Conservation (phyloP, 1,140 invertebrate species). For the Epicauta chinensis region DNA sequence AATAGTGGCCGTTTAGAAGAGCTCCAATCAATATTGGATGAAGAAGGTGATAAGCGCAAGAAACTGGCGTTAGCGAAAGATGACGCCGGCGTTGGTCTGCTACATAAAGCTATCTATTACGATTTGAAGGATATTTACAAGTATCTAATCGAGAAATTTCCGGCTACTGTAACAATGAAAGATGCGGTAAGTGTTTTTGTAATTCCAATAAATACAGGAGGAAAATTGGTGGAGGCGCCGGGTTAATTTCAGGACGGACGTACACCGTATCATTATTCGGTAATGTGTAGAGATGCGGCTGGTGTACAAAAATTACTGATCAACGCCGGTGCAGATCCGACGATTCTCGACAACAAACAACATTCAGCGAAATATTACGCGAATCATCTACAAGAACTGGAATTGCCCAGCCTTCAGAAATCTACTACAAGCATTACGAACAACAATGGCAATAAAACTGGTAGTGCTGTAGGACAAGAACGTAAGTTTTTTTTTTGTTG, state of each 20-base stretch:
- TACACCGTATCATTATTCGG: conserved; percentile 76
- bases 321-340: conserved; percentile 59
- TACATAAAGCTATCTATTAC: conserved; percentile 76
- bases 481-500: too few relatives aligned
- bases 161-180: conserved; percentile 62
- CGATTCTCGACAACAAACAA: conserved; percentile 58
- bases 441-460: conserved; percentile 42
- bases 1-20: conserved; percentile 59
- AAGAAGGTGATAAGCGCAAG: conserved; percentile 52
- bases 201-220: neutral
- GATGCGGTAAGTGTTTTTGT: conserved; percentile 76
- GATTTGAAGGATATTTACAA: conserved; percentile 65
- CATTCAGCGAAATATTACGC: conserved; percentile 66
- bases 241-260: conserved; percentile 55
- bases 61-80: conserved; percentile 65
- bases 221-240: neutral
- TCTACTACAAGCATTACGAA: conserved; percentile 41
- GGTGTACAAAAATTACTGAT: conserved; percentile 58
- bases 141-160: conserved; percentile 69
- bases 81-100: conserved; percentile 61
- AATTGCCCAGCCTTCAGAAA: conserved; percentile 50
- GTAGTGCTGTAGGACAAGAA: conserved; percentile 32
- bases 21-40: conserved; percentile 53
- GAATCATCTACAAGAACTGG: conserved; percentile 50
- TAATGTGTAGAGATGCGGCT: conserved; percentile 57